Evolutionary conservation across 2,113 vertebrate genomes (phyloP).

Genomic region (Sinocyclocheilus rhinocerous): DNA sequence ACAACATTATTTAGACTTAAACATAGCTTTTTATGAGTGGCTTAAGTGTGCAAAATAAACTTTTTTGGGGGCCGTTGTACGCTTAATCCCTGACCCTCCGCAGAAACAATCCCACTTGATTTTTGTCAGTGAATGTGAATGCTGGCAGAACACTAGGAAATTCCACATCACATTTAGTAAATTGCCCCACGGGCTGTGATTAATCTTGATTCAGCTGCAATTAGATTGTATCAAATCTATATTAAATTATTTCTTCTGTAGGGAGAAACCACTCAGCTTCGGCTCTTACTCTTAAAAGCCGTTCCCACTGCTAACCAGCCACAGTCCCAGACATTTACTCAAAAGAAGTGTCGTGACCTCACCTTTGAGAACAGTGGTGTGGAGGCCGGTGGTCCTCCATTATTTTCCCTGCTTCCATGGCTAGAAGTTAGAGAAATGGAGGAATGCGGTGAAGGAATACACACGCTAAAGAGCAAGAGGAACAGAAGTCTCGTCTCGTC

Average conservation of each 20-base stretch:
- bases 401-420: slow-evolving; percentile 67
- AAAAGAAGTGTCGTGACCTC: slow-evolving; percentile 46
- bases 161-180: neutral
- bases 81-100: neutral
- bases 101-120: neutral
- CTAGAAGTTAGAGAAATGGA: slow-evolving; percentile 68
- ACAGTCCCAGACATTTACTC: slow-evolving; percentile 18
- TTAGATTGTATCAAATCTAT: slow-evolving; percentile 3
- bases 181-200: neutral
- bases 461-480: slow-evolving; percentile 56
- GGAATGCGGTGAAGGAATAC: slow-evolving; percentile 70
- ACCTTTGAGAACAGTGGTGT: slow-evolving; percentile 53
- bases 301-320: neutral
- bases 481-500: slow-evolving; percentile 42
- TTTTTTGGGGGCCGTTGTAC: neutral
- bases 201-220: neutral
- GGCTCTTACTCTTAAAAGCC: slow-evolving; percentile 26
- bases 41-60: neutral
- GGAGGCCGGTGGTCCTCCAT: slow-evolving; percentile 54
- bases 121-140: neutral
- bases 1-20: too few relatives aligned
- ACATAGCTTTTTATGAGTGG: too few relatives aligned
- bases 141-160: neutral
- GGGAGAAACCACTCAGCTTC: neutral
- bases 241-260: slow-evolving; percentile 6